Evolutionary conservation across 2,888 invertebrate genomes (phyloP).

Genomic region (Cataglyphis albicans): DNA sequence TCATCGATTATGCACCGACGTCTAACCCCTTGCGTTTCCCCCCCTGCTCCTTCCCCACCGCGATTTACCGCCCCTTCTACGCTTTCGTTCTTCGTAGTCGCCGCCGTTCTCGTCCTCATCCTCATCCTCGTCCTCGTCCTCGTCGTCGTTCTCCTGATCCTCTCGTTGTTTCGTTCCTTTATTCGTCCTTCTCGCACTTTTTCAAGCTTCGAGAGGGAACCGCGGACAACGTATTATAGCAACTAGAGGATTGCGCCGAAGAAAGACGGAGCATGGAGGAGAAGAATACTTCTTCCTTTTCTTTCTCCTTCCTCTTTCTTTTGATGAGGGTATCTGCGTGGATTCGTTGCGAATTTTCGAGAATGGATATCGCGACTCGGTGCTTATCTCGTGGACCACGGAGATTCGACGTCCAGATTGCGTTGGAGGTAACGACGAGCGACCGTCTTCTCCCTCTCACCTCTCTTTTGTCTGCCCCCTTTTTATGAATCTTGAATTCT

Average conservation of each 20-base stretch:
- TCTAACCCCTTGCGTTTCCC: conserved; percentile 69
- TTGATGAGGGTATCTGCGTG: conserved; percentile 78
- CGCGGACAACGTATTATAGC: conserved; percentile 64
- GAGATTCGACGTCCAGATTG: conserved; percentile 52
- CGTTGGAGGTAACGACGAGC: conserved; percentile 26
- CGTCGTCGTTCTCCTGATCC: not conserved
- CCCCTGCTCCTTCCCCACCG: conserved; percentile 46
- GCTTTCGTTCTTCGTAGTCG: conserved; percentile 41
- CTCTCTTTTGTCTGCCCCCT: not conserved
- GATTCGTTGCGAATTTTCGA: conserved; percentile 80
- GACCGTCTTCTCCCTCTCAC: not conserved
- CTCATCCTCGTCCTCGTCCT: not conserved
- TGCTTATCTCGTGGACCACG: conserved; percentile 2
- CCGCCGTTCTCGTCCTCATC: conserved; percentile 53
- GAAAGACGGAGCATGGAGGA: conserved; percentile 43
- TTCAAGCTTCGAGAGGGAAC: conserved; percentile 40
- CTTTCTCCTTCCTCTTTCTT: conserved; percentile 26
- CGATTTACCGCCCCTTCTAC: conserved; percentile 47
- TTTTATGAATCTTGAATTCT: not conserved
- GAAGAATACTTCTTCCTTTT: conserved; percentile 34
- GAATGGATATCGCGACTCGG: conserved; percentile 60
- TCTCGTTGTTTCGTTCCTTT: conserved; percentile 6
- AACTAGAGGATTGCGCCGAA: conserved; percentile 63
- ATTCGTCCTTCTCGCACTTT: conserved; percentile 33
- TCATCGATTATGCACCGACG: conserved; percentile 85